These are phyloP conservation scores for Amblyraja radiata DNA, from an alignment of 2,797 vertebrate species.

Conservation along the genomic window DNA sequence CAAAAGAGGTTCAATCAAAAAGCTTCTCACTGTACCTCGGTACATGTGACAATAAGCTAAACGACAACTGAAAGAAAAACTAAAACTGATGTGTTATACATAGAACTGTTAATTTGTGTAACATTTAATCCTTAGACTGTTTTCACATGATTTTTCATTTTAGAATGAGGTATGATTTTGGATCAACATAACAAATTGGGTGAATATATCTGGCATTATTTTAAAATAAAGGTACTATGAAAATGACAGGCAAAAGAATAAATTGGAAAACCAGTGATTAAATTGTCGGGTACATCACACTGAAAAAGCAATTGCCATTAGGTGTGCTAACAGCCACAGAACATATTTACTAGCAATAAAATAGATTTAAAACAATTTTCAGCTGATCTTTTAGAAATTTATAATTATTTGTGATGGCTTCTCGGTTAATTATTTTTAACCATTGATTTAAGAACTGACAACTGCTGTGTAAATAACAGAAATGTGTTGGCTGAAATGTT, in stretches of 20 bases:
- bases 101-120: background rate
- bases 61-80: too few relatives aligned
- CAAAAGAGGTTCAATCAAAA: too few relatives aligned
- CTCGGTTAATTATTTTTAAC: constrained; percentile 34
- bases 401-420: constrained; percentile 29
- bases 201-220: constrained; percentile 46
- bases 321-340: background rate
- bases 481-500: constrained; percentile 22
- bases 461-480: constrained; percentile 31
- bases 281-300: constrained; percentile 55
- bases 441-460: constrained; percentile 36
- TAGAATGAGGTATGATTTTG: background rate
- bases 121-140: background rate
- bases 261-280: constrained; percentile 57
- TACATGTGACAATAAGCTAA: too few relatives aligned
- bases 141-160: background rate
- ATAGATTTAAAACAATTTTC: constrained; percentile 29
- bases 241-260: constrained; percentile 48
- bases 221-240: constrained; percentile 47
- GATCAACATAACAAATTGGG: background rate
- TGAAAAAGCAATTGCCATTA: constrained; percentile 49
- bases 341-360: constrained; percentile 35
- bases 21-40: too few relatives aligned
- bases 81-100: background rate
- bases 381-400: constrained; percentile 29